Evolutionary conservation across 2,888 invertebrate genomes (phyloP).

Genomic region (Orthonychiurus folsomi): DNA sequence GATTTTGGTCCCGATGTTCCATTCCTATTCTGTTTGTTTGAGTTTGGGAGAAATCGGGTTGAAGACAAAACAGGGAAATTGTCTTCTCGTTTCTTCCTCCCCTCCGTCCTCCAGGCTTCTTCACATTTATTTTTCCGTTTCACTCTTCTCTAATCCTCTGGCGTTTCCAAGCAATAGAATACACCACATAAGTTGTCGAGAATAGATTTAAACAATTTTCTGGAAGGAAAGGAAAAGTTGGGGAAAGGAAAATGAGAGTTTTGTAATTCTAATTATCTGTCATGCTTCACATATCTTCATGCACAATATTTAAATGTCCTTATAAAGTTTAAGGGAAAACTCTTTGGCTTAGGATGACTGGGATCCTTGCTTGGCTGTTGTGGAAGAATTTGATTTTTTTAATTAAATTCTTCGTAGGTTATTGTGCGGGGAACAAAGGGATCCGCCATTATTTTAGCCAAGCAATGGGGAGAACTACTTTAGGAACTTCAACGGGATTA

Average conservation of each 20-base stretch:
- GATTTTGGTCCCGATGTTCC: no score
- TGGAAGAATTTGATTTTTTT: neutral
- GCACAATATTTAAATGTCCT: no score
- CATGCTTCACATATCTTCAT: neutral
- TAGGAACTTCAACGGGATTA: neutral
- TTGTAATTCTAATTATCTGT: neutral
- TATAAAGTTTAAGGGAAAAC: no score
- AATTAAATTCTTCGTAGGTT: neutral
- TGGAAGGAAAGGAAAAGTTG: neutral
- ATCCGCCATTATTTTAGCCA: neutral
- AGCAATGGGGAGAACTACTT: neutral
- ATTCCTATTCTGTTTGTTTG: no score
- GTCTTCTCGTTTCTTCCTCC: neutral
- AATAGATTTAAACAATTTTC: neutral
- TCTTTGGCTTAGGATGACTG: no score
- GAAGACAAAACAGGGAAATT: neutral
- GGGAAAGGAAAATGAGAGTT: neutral
- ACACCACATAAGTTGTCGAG: neutral
- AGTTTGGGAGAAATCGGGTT: neutral
- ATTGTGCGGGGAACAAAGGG: neutral
- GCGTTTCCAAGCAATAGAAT: neutral
- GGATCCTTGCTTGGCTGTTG: no score
- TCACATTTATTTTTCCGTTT: neutral
- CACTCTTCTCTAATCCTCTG: neutral
- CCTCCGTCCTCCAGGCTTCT: neutral